Base-by-base conservation (phyloP, 2,888 invertebrate genomes). In the Clusia tigrina region DNA sequence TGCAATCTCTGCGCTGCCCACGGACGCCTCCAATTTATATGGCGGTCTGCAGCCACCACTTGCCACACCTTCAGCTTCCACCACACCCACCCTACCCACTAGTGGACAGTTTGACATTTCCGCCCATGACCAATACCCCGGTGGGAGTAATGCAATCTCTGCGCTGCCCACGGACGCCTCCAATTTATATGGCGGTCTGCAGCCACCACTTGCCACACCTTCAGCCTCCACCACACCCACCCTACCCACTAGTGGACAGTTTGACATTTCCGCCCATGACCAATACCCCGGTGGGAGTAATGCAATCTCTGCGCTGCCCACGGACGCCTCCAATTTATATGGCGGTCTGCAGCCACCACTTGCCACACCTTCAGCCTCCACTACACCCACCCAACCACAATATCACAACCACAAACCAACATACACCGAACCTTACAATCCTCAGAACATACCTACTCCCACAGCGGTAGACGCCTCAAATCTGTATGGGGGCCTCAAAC, bases 401-500 rank as follows among this genome's bases (percentile, higher is more conserved):
- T 61, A 69, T 2, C 37, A 64, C 15, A 59, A 51, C 2, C 60
- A 64, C 17, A 2, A 51, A 18, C 20, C 38, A 55, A 12, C 46
- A 23, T 37, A 52, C 3, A 2, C 12, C 74, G 73, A 1, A 38
- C 62, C 15, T 65, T 69, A 37, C 70, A 67, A 0, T 71, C 70
- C 1, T 51, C 53, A 20, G 53, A 24, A 52, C 20, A 55, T 2
- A 52, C 25, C 1, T 32, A 53, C 32, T 24, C 65, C 42, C 42
- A n/a, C 42, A 9, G 6, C 32, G 12, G 32, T 32, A 32, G 64
- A 68, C 52, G 59, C 56, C 10, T 61, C 65, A 5, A 71, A 71
- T 57, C 67, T 70, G 18, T 70, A 67, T 54, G 69, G 68, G 18
- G 69, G 74, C 0, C 51, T 74, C 5, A 67, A 70, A 23, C 74